phyloP scores from a whole-genome alignment of 2,797 vertebrate species.

The Chloroceryle inda region DNA sequence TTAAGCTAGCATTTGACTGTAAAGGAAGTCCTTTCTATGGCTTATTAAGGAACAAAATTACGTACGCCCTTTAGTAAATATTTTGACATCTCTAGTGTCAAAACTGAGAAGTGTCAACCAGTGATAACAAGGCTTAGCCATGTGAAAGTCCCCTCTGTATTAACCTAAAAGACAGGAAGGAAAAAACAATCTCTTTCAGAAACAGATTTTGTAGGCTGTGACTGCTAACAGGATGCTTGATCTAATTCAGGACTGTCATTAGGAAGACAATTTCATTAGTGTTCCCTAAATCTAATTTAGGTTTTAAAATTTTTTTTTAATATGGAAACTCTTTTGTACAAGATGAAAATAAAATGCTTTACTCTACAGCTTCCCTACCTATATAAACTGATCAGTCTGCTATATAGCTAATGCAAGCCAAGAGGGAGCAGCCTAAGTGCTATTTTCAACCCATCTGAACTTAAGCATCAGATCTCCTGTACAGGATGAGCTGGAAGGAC shows the following conservation, averaged over 20 bases:
- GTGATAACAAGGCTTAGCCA: constrained; percentile 2
- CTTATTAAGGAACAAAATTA: background rate
- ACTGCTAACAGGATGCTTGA: constrained; percentile 49
- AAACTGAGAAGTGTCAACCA: background rate
- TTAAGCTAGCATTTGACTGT: background rate
- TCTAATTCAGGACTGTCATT: background rate
- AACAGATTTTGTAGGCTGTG: background rate
- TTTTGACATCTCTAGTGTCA: constrained; percentile 23
- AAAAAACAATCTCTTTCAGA: constrained; percentile 42
- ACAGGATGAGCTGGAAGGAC: background rate
- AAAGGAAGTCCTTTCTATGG: background rate
- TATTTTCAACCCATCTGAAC: background rate
- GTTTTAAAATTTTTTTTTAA: background rate
- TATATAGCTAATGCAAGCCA: background rate
- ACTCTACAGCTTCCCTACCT: background rate
- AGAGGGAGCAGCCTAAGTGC: background rate
- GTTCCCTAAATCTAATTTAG: background rate
- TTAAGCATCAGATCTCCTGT: background rate
- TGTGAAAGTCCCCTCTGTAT: background rate
- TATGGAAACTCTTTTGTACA: background rate
- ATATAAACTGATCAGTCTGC: background rate
- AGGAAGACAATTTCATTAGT: background rate
- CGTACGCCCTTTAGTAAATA: background rate
- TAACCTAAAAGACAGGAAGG: constrained; percentile 42
- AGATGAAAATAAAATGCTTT: background rate